phyloP scores from a whole-genome alignment of 2,797 vertebrate species.

The Takifugu rubripes region DNA sequence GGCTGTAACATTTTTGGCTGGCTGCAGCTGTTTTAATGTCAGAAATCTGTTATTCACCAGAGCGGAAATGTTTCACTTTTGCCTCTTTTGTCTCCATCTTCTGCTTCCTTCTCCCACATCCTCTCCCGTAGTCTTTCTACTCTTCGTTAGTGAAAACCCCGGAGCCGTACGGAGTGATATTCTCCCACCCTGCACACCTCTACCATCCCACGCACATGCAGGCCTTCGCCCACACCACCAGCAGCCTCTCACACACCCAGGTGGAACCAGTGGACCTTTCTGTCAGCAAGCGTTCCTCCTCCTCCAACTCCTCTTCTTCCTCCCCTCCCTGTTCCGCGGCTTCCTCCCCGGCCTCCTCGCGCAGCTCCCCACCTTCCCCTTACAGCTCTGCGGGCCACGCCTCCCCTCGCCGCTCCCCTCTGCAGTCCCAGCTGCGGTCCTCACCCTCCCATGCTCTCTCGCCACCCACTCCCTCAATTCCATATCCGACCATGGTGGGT shows the following conservation, averaged over 20 bases:
- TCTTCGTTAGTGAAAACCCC: slow-evolving; percentile 81
- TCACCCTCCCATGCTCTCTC: slow-evolving; percentile 76
- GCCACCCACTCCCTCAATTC: slow-evolving; percentile 69
- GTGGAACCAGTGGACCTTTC: slow-evolving; percentile 96
- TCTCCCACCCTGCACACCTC: slow-evolving; percentile 67
- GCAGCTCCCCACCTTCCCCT: slow-evolving; percentile 73
- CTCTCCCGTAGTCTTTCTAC: slow-evolving; percentile 79
- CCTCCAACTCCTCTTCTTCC: slow-evolving; percentile 76
- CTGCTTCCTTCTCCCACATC: slow-evolving; percentile 52
- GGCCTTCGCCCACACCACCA: slow-evolving; percentile 65
- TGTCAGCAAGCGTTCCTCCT: slow-evolving; percentile 86
- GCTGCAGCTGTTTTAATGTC: slow-evolving; percentile 48
- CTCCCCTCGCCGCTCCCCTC: slow-evolving; percentile 77
- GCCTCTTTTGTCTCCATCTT: slow-evolving; percentile 43
- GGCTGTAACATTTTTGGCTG: slow-evolving; percentile 36
- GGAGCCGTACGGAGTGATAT: slow-evolving; percentile 85
- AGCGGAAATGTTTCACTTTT: slow-evolving; percentile 53
- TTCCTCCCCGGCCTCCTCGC: slow-evolving; percentile 70
- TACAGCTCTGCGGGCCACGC: slow-evolving; percentile 68
- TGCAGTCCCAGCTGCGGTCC: slow-evolving; percentile 76
- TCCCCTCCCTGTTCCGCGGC: slow-evolving; percentile 79
- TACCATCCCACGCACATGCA: slow-evolving; percentile 53
- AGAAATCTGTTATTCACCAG: slow-evolving; percentile 50
- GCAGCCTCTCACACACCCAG: slow-evolving; percentile 80
- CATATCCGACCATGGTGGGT: slow-evolving; percentile 79